Evolutionary conservation across 2,888 invertebrate species (phyloP).

Genomic region (Heterodera filipjevi): DNA sequence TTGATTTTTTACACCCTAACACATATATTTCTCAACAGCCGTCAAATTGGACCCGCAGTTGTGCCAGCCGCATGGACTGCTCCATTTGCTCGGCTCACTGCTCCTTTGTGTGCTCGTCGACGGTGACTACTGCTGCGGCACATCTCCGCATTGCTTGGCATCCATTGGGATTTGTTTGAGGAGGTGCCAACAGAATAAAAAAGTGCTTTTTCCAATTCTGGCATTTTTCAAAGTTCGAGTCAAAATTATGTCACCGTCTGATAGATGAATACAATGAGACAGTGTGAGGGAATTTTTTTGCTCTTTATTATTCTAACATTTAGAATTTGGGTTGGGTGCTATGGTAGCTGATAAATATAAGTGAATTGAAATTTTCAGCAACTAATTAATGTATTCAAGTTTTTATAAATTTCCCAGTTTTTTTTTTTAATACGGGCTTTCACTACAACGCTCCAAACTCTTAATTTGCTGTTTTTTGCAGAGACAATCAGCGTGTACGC

Average conservation of each 20-base stretch:
- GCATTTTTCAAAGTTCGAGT: slow-evolving; percentile 67
- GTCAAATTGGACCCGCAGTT: slow-evolving; percentile 38
- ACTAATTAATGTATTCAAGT: no score
- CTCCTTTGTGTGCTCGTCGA: slow-evolving; percentile 56
- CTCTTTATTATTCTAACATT: not conserved
- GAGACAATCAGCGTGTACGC: slow-evolving; percentile 70
- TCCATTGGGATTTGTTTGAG: slow-evolving; percentile 71
- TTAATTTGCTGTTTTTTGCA: slow-evolving; percentile 58
- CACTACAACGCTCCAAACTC: not conserved
- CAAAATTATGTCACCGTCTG: slow-evolving; percentile 69
- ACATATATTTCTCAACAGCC: slow-evolving; percentile 41
- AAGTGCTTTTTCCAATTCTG: not conserved
- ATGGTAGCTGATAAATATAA: no score
- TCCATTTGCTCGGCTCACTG: slow-evolving; percentile 5
- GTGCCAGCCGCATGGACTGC: not conserved
- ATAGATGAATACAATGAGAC: slow-evolving; percentile 58
- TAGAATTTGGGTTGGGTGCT: no score
- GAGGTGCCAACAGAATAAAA: slow-evolving; percentile 66
- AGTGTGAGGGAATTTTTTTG: slow-evolving; percentile 51
- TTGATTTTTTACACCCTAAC: no score
- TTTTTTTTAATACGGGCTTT: no score
- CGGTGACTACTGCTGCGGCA: slow-evolving; percentile 73
- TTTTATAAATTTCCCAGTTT: no score
- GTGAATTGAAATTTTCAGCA: no score
- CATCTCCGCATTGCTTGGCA: slow-evolving; percentile 70